A percentile compares a stretch with the other conserved stretches of the same genome.
Evolutionary conservation across 1,140 invertebrate species (phyloP).

Genomic region (Lepidurus packardi): DNA sequence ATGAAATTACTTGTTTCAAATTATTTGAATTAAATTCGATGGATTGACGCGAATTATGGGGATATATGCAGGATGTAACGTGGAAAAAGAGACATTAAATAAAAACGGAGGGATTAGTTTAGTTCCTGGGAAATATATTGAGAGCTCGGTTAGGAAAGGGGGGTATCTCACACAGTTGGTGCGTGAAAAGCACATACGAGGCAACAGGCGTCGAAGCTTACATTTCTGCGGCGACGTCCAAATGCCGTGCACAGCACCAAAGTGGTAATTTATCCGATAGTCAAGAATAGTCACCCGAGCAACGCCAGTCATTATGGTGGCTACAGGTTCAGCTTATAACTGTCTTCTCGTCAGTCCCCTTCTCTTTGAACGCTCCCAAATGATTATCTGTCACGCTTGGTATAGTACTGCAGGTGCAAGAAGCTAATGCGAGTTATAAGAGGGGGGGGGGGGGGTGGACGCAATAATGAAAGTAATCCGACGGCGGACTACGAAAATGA

Average conservation of each 20-base stretch:
- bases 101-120: neutral
- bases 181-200: neutral
- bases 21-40: too few relatives aligned
- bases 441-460: neutral
- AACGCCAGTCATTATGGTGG: neutral
- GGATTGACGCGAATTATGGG: too few relatives aligned
- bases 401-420: neutral
- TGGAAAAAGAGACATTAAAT: neutral
- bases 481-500: neutral
- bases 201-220: constrained; percentile 8
- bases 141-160: neutral
- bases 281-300: constrained; percentile 3
- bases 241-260: neutral
- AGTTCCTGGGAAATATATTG: neutral
- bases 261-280: neutral
- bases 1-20: too few relatives aligned
- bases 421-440: neutral
- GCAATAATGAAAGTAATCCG: neutral
- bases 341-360: neutral
- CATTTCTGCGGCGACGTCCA: neutral
- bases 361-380: neutral
- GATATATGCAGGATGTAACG: too few relatives aligned
- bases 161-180: neutral
- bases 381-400: constrained; percentile 18
- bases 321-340: neutral